Base-by-base conservation (phyloP, 1,140 invertebrate species). In the Laupala kohalensis region DNA sequence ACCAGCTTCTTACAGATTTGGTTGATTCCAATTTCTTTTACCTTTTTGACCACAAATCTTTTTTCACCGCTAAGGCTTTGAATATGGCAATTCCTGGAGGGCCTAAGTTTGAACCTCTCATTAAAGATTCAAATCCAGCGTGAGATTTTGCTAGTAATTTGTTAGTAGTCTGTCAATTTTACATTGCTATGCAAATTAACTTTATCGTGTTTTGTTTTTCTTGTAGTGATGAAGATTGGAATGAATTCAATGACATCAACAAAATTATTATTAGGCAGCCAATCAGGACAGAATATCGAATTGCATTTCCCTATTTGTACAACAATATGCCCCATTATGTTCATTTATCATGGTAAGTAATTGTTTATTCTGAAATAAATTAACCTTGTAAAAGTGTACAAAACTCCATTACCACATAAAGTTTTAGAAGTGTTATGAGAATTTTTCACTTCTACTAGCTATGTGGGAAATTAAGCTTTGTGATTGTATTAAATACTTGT, bases 71-170 rank as follows among this genome's bases (percentile, higher is more conserved):
- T 0, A 99, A 99, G 83, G 98, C 98, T 12, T 82, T 99, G 19
- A 99, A 99, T 78, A 96, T 99, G 92, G 97, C 98, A n/a, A 99
- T 99, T 77, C 98, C 98, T 27, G 98, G 98, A 74, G 98, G 98
- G 5, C 98, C 98, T 0, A 99, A 99, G 82, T 99, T 99, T 86
- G 98, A 99, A 81, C 97, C 98, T 0, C 81, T 99, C 0, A 96
- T 99, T 0, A 99, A 99, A 79, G 98, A 99, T 83, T 92, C 93
- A 75, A 97, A 96, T 79, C 89, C 93, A 74, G 94, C 91, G 90
- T 92, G 83, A 84, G 85, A 82, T 24, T 70, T 62, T 29, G 25
- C 1, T 15, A n/a, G n/a, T n/a, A n/a, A n/a, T 25, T 66, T 66
- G 23, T 27, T 25, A 13, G 25, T 62, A 62, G 6, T 62, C 19